Percentiles rank a stretch among this genome's conserved stretches.
phyloP scores from a whole-genome alignment of 2,797 vertebrate species.

The Octomys mimax region DNA sequence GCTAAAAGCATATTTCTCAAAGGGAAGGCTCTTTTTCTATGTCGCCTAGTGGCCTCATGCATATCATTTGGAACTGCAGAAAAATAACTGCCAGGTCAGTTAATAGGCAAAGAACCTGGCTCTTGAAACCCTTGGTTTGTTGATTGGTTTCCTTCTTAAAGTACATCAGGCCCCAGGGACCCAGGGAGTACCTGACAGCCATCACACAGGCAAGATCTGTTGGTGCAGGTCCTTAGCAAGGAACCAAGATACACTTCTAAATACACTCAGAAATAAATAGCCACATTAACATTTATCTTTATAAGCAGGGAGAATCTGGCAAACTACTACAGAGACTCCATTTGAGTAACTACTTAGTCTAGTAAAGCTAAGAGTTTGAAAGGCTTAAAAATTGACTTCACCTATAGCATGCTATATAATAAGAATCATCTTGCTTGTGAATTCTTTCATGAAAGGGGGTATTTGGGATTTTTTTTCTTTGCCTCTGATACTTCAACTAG shows the following conservation, averaged over 20 bases:
- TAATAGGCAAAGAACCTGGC: constrained; percentile 16
- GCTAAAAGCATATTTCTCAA: background rate
- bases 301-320: constrained; percentile 32
- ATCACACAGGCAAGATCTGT: background rate
- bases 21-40: background rate
- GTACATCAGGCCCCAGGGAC: background rate
- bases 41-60: background rate
- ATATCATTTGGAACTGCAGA: constrained; percentile 31
- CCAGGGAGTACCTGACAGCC: background rate
- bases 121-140: background rate
- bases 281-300: constrained; percentile 8
- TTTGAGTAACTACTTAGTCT: constrained; percentile 59
- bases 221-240: background rate
- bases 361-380: constrained; percentile 59
- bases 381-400: constrained; percentile 61
- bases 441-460: constrained; percentile 41
- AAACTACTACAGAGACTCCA: constrained; percentile 34
- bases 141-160: background rate
- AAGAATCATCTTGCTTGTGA: constrained; percentile 2
- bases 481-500: constrained; percentile 39
- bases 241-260: background rate
- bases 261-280: background rate
- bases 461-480: constrained; percentile 5
- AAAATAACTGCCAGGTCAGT: constrained; percentile 28
- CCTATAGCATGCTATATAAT: constrained; percentile 18